A percentile compares a stretch with the other conserved stretches of the same genome.
Conservation (phyloP, 2,888 invertebrate species). For the Andrena dorsata region DNA sequence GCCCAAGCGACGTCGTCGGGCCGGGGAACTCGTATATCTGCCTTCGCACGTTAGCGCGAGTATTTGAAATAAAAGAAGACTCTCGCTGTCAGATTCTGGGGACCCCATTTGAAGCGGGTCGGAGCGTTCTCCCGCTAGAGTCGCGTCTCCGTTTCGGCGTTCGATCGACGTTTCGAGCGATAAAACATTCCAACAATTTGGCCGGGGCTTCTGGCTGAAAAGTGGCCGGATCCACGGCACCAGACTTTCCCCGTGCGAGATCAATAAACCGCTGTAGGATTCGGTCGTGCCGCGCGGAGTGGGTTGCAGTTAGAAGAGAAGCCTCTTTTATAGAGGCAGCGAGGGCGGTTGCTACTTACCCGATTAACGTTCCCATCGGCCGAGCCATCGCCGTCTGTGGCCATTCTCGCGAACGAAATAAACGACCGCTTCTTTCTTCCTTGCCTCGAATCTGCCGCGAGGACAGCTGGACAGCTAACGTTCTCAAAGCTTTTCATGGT, state of each 20-base stretch:
- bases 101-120: background rate
- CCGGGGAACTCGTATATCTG: background rate
- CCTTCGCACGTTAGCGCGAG: background rate
- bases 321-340: conserved; percentile 22
- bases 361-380: conserved; percentile 58
- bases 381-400: conserved; percentile 15
- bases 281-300: conserved; percentile 3
- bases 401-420: conserved; percentile 37
- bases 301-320: conserved; percentile 11
- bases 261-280: conserved; percentile 40
- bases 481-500: conserved; percentile 23
- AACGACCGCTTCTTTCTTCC: conserved; percentile 36
- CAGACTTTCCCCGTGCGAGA: conserved; percentile 13
- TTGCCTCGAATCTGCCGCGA: conserved; percentile 22
- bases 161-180: conserved; percentile 22
- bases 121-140: background rate
- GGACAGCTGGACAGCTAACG: background rate
- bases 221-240: conserved; percentile 2
- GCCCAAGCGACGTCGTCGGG: background rate
- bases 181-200: conserved; percentile 17
- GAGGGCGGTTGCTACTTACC: conserved; percentile 31
- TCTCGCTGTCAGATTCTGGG: background rate
- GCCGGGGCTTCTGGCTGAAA: conserved; percentile 4
- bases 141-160: background rate
- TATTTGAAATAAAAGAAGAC: background rate